Base-by-base conservation (phyloP, 37 sponge, comb jelly and placozoan species). In the Chondrosia reniformis region DNA sequence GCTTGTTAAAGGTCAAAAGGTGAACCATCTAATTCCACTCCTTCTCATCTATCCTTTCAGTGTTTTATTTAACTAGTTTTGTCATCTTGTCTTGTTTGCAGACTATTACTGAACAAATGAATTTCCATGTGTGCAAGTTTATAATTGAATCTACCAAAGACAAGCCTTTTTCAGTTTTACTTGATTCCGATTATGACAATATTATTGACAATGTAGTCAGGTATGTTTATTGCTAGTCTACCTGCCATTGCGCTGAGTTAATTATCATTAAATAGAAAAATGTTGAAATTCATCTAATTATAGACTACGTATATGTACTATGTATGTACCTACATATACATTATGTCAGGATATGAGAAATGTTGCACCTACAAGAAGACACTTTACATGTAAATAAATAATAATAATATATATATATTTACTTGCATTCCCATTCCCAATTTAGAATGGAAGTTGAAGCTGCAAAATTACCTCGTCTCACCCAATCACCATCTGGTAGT, bases 141-240 rank as follows among this genome's bases (percentile, higher is more conserved):
- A 40, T 39, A 13, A 22, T 91, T 22, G 92, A 91, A 67, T 66
- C 86, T 2, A 30, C 28, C 19, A 84, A 80, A 69, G 87, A 91
- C 33, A 86, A 91, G 74, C 87, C 84, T 12, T 43, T 91, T 45
- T 76, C 84, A 5, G 84, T 91, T 8, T 87, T 91, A 79, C 59
- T 91, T 32, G 87, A 91, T 56, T 63, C 74, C 15, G 89, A 92
- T 28, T 27, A 62, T 32, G 75, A 78, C 38, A 45, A 32, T 36
- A 72, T 88, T 63, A 33, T 44, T 79, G 76, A 78, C 86, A 61
- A 82, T 75, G 81, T 40, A 57, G 61, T 12, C 85, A 91, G 74
- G 92, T 91, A 33, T 31, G 87, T 61, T 10, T 10, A 34, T 33
- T 7, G 38, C 8, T 27, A 19, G 34, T 22, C 22, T 17, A 62